These are phyloP conservation scores for Homarus gammarus DNA, from an alignment of 2,888 invertebrate species.

Conservation along the genomic window DNA sequence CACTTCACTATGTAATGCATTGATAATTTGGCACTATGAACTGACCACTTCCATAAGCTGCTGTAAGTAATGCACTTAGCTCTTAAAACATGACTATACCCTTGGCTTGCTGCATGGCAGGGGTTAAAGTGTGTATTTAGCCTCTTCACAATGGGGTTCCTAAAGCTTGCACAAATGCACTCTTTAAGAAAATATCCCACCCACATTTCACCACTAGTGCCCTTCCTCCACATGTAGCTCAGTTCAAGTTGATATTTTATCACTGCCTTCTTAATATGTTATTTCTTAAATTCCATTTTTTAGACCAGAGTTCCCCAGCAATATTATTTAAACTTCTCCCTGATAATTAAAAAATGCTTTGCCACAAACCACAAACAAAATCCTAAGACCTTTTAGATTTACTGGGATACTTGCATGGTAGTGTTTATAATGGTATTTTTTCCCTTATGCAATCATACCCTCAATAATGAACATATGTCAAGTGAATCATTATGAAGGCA, in stretches of 20 bases:
- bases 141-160: constrained; percentile 58
- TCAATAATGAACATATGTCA: constrained; percentile 27
- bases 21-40: constrained; percentile 57
- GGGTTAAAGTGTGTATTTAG: constrained; percentile 67
- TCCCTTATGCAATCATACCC: background rate
- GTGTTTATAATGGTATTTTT: constrained; percentile 2
- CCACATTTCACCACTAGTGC: constrained; percentile 65
- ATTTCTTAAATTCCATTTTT: background rate
- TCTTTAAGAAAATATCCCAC: constrained; percentile 37
- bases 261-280: constrained; percentile 59
- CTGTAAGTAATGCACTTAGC: constrained; percentile 66
- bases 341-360: constrained; percentile 2
- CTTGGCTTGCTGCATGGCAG: constrained; percentile 69
- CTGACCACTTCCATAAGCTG: constrained; percentile 67
- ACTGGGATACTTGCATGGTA: constrained; percentile 32
- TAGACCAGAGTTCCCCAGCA: background rate
- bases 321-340: background rate
- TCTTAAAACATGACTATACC: constrained; percentile 57
- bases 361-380: background rate
- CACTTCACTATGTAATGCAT: constrained; percentile 20
- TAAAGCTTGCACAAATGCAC: constrained; percentile 67
- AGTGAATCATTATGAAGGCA: constrained; percentile 45
- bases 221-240: constrained; percentile 58
- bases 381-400: constrained; percentile 15
- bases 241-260: constrained; percentile 44